A percentile compares a stretch with the other conserved stretches of the same genome.
Evolutionary conservation across 2,113 vertebrate genomes (phyloP).

Genomic region (Tretioscincus oriximinensis): DNA sequence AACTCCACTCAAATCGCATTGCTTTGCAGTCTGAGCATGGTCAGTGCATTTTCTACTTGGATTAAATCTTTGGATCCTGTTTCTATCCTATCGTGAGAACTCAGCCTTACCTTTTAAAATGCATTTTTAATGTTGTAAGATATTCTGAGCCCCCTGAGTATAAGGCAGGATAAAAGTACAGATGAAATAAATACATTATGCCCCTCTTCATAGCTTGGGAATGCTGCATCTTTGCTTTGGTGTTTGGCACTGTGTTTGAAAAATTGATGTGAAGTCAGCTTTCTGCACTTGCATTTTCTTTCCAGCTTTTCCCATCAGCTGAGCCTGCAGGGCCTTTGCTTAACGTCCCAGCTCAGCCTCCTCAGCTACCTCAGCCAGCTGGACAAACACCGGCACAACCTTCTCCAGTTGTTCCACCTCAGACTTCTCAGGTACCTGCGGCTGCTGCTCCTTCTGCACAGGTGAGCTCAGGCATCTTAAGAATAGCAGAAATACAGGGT

Average conservation of each 20-base stretch:
- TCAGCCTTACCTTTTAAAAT: not conserved
- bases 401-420: constrained; percentile 73
- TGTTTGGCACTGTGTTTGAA: not conserved
- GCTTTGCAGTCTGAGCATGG: too few relatives aligned
- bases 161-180: too few relatives aligned
- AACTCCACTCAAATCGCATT: too few relatives aligned
- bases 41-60: too few relatives aligned
- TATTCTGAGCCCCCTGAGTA: too few relatives aligned
- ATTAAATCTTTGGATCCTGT: too few relatives aligned
- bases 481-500: not conserved
- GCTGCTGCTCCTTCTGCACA: constrained; percentile 68
- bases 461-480: constrained; percentile 52
- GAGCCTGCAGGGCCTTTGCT: constrained; percentile 81
- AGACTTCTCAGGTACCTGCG: constrained; percentile 63
- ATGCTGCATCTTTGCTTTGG: not conserved
- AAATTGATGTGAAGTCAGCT: not conserved
- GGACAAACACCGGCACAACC: constrained; percentile 77
- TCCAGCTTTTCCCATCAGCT: constrained; percentile 81
- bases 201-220: not conserved
- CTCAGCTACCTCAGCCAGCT: constrained; percentile 89
- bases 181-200: too few relatives aligned
- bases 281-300: not conserved
- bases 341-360: constrained; percentile 74
- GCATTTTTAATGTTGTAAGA: not conserved
- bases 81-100: not conserved